These are phyloP conservation scores for Tetragnatha versicolor DNA, from an alignment of 1,140 invertebrate genomes.

Conservation along the genomic window DNA sequence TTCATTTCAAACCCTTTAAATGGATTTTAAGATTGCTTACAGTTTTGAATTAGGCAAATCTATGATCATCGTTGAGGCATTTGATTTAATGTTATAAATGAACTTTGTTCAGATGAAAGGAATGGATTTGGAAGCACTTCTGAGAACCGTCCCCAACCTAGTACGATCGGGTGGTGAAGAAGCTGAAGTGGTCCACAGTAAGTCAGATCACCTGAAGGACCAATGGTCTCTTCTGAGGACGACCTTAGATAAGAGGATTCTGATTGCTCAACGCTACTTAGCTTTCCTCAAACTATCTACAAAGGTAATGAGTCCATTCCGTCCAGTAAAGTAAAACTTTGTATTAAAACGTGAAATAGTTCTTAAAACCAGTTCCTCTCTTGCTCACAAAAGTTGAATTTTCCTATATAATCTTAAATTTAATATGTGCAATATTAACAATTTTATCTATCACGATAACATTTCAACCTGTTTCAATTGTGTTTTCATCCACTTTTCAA, in stretches of 20 bases:
- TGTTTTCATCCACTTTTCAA: too few species aligned
- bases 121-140: constrained; percentile 72
- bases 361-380: too few species aligned
- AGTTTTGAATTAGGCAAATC: too few species aligned
- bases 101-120: constrained; percentile 72
- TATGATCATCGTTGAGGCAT: too few species aligned
- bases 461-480: too few species aligned
- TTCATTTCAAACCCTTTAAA: too few species aligned
- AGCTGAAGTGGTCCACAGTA: constrained; percentile 71
- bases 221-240: constrained; percentile 74
- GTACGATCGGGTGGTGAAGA: constrained; percentile 74
- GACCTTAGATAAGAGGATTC: constrained; percentile 71
- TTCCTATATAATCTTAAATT: background rate
- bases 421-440: background rate
- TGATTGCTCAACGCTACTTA: constrained; percentile 71
- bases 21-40: too few species aligned
- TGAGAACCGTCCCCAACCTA: constrained; percentile 72
- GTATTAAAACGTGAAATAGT: too few species aligned
- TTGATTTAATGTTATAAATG: too few species aligned
- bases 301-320: constrained; percentile 62
- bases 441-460: background rate
- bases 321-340: too few species aligned
- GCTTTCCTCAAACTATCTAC: constrained; percentile 77
- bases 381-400: too few species aligned
- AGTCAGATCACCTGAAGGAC: constrained; percentile 71